These are phyloP conservation scores for Ageneiosus marmoratus DNA, from an alignment of 2,113 vertebrate genomes.

Conservation along the genomic window DNA sequence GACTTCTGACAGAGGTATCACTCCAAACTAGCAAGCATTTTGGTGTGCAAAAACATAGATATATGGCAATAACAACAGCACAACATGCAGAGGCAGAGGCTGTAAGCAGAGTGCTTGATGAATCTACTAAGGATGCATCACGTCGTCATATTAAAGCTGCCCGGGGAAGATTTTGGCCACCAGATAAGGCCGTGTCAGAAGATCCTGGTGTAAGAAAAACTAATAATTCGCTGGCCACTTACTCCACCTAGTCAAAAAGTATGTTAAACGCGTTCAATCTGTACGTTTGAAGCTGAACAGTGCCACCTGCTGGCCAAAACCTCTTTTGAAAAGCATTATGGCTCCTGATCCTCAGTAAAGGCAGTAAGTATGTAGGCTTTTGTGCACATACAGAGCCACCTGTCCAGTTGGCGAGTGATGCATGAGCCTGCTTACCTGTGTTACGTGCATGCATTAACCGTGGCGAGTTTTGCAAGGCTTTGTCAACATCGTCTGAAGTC, in stretches of 20 bases:
- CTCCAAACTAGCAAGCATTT: constrained; percentile 16
- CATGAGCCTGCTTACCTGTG: constrained; percentile 80
- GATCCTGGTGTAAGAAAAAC: not conserved
- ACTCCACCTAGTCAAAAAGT: not conserved
- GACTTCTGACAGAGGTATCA: not conserved
- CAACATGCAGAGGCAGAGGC: not conserved
- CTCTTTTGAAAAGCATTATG: not conserved
- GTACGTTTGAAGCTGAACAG: not conserved
- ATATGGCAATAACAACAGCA: not conserved
- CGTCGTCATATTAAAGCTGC: not conserved
- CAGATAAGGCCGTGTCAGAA: not conserved
- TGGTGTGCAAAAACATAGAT: not conserved
- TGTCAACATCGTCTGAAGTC: constrained; percentile 96
- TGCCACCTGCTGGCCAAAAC: constrained; percentile 35
- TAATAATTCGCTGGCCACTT: no score
- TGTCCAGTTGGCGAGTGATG: constrained; percentile 31
- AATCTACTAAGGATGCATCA: constrained; percentile 6
- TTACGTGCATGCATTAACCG: constrained; percentile 95
- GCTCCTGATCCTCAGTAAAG: not conserved
- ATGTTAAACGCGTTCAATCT: not conserved
- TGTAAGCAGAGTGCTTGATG: not conserved
- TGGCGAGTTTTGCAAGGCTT: constrained; percentile 92
- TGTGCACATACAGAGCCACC: constrained; percentile 24
- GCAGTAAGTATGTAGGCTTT: not conserved
- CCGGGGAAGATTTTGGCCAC: constrained; percentile 10